These are phyloP conservation scores for Aphelocoma californica DNA, from an alignment of 2,797 vertebrate species.

Conservation along the genomic window DNA sequence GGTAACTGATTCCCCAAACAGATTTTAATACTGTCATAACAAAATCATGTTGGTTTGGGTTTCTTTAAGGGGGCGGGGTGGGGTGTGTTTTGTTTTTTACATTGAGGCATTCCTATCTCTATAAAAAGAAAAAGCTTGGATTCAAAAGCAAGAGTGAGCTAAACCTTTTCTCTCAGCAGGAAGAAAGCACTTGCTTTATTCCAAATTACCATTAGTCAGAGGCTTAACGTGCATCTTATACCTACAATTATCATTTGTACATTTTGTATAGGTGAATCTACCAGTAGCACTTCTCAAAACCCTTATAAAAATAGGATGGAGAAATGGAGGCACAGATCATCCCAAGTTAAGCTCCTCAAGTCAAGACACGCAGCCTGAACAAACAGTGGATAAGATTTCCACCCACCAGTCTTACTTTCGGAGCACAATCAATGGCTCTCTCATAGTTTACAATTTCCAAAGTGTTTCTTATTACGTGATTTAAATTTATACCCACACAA, in stretches of 20 bases:
- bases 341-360: constrained; percentile 22
- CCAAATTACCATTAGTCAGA: constrained; percentile 22
- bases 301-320: constrained; percentile 21
- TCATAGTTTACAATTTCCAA: neutral
- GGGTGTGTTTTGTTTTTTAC: neutral
- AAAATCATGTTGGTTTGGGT: neutral
- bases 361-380: neutral
- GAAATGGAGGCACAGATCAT: neutral
- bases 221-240: neutral
- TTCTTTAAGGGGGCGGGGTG: neutral
- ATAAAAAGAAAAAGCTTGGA: neutral
- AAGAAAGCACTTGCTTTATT: constrained; percentile 1
- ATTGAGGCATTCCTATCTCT: neutral
- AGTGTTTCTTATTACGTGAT: neutral
- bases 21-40: neutral
- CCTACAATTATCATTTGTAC: constrained; percentile 37
- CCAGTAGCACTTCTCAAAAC: neutral
- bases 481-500: neutral
- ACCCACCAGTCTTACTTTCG: neutral
- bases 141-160: constrained; percentile 1
- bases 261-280: neutral
- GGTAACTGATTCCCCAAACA: neutral
- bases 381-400: neutral
- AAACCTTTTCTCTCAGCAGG: neutral
- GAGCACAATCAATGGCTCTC: neutral